These are phyloP conservation scores for Sinopyrophorus schimmeli DNA, from an alignment of 2,888 invertebrate genomes.

Conservation along the genomic window DNA sequence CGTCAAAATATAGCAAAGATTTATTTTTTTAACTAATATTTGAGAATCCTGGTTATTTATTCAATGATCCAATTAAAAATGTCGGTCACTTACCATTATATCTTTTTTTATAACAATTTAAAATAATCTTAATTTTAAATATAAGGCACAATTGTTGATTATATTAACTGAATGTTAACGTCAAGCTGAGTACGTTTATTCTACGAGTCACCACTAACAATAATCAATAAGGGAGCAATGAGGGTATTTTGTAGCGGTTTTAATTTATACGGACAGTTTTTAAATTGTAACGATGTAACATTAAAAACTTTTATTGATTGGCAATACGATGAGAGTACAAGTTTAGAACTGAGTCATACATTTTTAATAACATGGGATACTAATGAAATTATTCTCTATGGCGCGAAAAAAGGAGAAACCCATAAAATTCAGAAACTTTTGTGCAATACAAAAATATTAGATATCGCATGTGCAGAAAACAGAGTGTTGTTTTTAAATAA, in stretches of 20 bases:
- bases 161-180: no score
- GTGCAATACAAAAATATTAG: conserved; percentile 17
- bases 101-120: no score
- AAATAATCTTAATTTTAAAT: no score
- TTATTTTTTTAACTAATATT: no score
- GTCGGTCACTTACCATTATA: no score
- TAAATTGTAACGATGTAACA: conserved; percentile 30
- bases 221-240: conserved; percentile 42
- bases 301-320: conserved; percentile 40
- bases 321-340: conserved; percentile 36
- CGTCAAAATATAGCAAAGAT: no score
- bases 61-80: no score
- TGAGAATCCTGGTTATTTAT: no score
- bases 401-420: conserved; percentile 24
- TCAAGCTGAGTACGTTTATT: no score
- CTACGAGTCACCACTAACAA: no score
- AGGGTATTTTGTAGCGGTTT: conserved; percentile 51
- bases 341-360: conserved; percentile 43
- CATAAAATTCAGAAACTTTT: conserved; percentile 18
- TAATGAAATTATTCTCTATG: conserved; percentile 23
- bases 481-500: conserved; percentile 41
- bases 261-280: conserved; percentile 52
- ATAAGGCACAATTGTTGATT: no score
- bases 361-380: conserved; percentile 34
- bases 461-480: conserved; percentile 42